A percentile compares a stretch with the other conserved stretches of the same genome.
phyloP scores from a whole-genome alignment of 1,140 invertebrate species.

The Ips typographus region DNA sequence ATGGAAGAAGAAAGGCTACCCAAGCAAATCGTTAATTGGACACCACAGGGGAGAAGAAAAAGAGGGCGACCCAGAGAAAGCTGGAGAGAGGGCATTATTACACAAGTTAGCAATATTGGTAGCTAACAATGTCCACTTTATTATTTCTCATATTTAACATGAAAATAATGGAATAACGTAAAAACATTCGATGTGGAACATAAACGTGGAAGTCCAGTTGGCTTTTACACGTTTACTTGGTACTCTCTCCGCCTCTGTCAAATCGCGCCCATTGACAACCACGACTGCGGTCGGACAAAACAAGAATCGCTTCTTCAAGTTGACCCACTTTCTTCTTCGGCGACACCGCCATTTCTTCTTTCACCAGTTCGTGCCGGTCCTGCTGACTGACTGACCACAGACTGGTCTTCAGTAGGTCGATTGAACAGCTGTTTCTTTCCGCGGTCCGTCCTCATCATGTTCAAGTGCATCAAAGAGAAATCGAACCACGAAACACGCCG shows the following conservation, averaged over 20 bases:
- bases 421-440: slow-evolving; percentile 19
- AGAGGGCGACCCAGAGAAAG: too few relatives aligned
- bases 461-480: slow-evolving; percentile 18
- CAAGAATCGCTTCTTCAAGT: slow-evolving; percentile 1
- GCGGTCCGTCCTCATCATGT: slow-evolving; percentile 1
- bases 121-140: too few relatives aligned
- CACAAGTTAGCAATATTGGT: too few relatives aligned
- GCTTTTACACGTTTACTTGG: not conserved
- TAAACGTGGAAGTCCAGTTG: too few relatives aligned
- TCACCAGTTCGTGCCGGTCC: slow-evolving; percentile 11
- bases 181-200: too few relatives aligned
- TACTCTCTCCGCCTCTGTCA: slow-evolving; percentile 17
- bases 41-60: too few relatives aligned
- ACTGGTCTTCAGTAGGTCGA: slow-evolving; percentile 34
- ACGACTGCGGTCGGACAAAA: not conserved
- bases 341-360: slow-evolving; percentile 26
- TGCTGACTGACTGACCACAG: slow-evolving; percentile 31
- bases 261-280: slow-evolving; percentile 13
- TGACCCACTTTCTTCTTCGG: slow-evolving; percentile 22
- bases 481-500: slow-evolving; percentile 2
- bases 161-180: too few relatives aligned
- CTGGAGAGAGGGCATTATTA: too few relatives aligned
- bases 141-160: too few relatives aligned
- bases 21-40: too few relatives aligned
- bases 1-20: too few relatives aligned